A percentile compares a stretch with the other conserved stretches of the same genome.
These are phyloP conservation scores for Allobates femoralis DNA, from an alignment of 2,797 vertebrate species.

Conservation along the genomic window DNA sequence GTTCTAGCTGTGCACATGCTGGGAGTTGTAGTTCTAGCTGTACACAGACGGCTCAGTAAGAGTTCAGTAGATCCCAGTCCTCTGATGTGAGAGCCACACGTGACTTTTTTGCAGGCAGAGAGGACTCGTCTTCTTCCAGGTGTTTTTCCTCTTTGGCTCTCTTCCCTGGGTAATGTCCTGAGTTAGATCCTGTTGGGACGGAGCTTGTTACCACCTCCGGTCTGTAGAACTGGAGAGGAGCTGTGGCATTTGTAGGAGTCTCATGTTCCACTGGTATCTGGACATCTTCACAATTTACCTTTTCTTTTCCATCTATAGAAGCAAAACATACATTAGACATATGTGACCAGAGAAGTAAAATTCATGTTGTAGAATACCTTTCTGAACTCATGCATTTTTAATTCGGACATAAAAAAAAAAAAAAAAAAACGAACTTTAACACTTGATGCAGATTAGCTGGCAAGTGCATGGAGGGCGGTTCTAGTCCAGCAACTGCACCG, in stretches of 20 bases:
- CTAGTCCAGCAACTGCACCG: too few species aligned
- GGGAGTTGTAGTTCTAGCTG: neutral
- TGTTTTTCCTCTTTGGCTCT: constrained; percentile 72
- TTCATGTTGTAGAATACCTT: too few species aligned
- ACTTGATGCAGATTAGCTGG: too few species aligned
- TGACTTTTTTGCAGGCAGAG: constrained; percentile 77
- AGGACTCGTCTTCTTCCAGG: constrained; percentile 64
- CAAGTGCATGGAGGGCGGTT: too few species aligned
- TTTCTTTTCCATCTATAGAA: constrained; percentile 79
- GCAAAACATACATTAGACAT: neutral
- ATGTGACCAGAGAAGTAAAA: too few species aligned
- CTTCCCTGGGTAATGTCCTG: constrained; percentile 70
- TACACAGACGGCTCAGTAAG: constrained; percentile 79
- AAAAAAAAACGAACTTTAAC: too few species aligned
- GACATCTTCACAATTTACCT: constrained; percentile 64
- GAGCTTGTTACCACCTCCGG: constrained; percentile 62
- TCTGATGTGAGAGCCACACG: constrained; percentile 78
- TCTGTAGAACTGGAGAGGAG: constrained; percentile 87
- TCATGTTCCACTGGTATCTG: constrained; percentile 65
- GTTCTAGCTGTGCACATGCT: too few species aligned
- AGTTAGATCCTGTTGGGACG: neutral
- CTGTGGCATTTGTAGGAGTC: constrained; percentile 66
- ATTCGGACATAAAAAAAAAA: too few species aligned
- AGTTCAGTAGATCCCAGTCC: constrained; percentile 89
- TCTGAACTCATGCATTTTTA: too few species aligned